Evolutionary conservation across 2,888 invertebrate genomes (phyloP).

Genomic region (Xestia ashworthii): DNA sequence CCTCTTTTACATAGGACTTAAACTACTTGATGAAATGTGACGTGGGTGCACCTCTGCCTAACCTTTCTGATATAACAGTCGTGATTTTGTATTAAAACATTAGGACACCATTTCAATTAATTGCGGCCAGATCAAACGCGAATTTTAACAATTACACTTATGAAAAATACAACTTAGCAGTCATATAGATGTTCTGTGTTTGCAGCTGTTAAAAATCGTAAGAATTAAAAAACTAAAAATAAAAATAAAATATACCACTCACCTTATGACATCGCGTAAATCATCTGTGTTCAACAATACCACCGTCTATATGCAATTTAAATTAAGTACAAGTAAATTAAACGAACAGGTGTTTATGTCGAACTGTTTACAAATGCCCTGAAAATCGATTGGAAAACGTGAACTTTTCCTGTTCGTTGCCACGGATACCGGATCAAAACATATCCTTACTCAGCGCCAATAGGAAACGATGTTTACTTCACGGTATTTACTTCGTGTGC

Average conservation of each 20-base stretch:
- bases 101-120: not conserved
- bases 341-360: constrained; percentile 8
- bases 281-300: not conserved
- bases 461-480: not conserved
- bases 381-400: constrained; percentile 53
- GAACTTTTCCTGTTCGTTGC: constrained; percentile 59
- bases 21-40: not conserved
- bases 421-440: constrained; percentile 74
- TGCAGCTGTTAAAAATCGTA: not conserved
- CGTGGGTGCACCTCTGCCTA: not conserved
- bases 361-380: constrained; percentile 42
- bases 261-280: constrained; percentile 31
- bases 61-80: not conserved
- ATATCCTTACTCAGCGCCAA: constrained; percentile 22
- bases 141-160: not conserved
- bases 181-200: too few species aligned
- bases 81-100: not conserved
- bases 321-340: not conserved
- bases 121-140: not conserved
- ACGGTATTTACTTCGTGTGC: not conserved
- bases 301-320: not conserved
- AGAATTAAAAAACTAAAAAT: not conserved
- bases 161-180: not conserved
- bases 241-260: constrained; percentile 12
- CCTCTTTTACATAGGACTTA: not conserved